A percentile compares a stretch with the other conserved stretches of the same genome.
These are phyloP conservation scores for Hippocampus abdominalis DNA, from an alignment of 2,113 vertebrate genomes.

Conservation along the genomic window DNA sequence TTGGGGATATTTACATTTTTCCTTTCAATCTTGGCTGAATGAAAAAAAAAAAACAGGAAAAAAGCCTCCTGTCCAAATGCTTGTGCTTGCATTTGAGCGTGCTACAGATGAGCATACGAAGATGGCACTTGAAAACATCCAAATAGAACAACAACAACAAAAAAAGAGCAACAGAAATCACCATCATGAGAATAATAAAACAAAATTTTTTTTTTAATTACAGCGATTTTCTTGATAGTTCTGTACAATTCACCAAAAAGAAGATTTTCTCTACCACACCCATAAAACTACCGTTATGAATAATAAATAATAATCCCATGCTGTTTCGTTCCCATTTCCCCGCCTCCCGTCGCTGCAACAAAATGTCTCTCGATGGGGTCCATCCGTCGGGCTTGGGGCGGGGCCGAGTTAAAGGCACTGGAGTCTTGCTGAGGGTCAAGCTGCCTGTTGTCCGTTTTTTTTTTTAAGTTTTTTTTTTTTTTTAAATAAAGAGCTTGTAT, in stretches of 20 bases:
- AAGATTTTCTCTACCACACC: conserved; percentile 19
- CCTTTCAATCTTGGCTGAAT: conserved; percentile 49
- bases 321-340: conserved; percentile 14
- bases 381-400: conserved; percentile 47
- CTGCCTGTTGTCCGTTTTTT: conserved; percentile 2
- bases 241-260: conserved; percentile 55
- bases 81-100: conserved; percentile 78
- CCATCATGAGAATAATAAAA: conserved; percentile 38
- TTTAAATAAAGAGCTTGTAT: background rate
- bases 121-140: conserved; percentile 76
- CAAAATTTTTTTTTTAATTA: conserved; percentile 37
- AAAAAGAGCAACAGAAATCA: conserved; percentile 54
- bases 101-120: conserved; percentile 76
- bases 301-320: conserved; percentile 36
- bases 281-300: conserved; percentile 34
- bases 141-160: conserved; percentile 62
- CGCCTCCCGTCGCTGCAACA: conserved; percentile 30
- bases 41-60: conserved; percentile 21
- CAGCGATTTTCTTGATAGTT: conserved; percentile 41
- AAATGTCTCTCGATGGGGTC: conserved; percentile 39
- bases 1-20: conserved; percentile 72
- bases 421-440: conserved; percentile 63
- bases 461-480: background rate
- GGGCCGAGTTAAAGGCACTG: conserved; percentile 74
- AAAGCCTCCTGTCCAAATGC: conserved; percentile 60